Evolutionary conservation across 2,797 vertebrate species (phyloP).

Genomic region (Telmatherina bonti): DNA sequence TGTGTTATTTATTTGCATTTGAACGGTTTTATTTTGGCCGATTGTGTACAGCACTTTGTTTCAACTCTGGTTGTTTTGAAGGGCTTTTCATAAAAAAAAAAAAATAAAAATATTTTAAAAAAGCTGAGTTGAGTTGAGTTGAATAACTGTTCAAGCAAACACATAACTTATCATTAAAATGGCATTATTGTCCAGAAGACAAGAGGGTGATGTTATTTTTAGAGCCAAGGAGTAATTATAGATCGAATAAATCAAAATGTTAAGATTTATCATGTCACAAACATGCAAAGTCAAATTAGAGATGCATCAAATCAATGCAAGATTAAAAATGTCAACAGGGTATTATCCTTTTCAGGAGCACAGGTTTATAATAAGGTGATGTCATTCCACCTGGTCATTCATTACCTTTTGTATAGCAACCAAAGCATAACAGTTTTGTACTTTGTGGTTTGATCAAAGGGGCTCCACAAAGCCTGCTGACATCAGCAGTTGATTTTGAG

Average conservation of each 20-base stretch:
- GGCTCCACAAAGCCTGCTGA: constrained; percentile 40
- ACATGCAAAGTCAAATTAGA: not conserved
- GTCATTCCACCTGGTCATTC: constrained; percentile 41
- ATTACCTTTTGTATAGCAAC: constrained; percentile 41
- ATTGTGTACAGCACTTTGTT: too few species aligned
- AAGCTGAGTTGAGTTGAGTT: too few species aligned
- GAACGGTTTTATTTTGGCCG: too few species aligned
- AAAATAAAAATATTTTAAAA: too few species aligned
- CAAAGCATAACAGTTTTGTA: constrained; percentile 41
- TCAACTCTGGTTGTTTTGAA: too few species aligned
- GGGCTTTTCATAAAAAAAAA: too few species aligned
- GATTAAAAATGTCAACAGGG: not conserved
- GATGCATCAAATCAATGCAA: not conserved
- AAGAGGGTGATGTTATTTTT: not conserved
- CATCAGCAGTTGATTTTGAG: constrained; percentile 49
- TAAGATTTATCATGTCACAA: not conserved
- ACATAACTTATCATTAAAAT: not conserved
- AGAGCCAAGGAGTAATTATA: not conserved
- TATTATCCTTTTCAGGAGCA: not conserved
- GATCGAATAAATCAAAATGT: not conserved
- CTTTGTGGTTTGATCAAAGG: constrained; percentile 64
- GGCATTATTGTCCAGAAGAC: not conserved
- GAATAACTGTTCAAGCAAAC: not conserved
- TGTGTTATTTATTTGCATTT: too few species aligned
- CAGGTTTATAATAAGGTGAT: not conserved